Percentiles rank a stretch among this genome's conserved stretches.
Conservation (phyloP, 2,113 vertebrate species). For the Mugil cephalus region DNA sequence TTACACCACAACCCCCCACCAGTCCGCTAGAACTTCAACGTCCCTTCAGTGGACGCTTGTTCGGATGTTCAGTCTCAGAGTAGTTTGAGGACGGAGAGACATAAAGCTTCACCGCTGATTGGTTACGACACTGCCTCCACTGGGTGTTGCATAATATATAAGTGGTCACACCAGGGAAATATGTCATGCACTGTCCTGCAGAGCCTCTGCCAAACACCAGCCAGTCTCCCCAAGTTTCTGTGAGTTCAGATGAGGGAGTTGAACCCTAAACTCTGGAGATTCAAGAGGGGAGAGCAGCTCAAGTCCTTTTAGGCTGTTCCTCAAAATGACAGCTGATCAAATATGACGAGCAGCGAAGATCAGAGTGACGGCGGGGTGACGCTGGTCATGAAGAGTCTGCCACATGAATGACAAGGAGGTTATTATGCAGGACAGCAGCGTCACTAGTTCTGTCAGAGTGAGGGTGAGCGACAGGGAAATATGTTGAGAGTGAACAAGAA, state of each 20-base stretch:
- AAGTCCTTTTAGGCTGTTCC: background rate
- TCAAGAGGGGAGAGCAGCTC: background rate
- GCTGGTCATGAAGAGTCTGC: conserved; percentile 1
- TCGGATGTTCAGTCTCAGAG: no score
- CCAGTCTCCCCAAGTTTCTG: background rate
- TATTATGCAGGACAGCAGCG: background rate
- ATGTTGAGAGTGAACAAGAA: background rate
- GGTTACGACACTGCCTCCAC: background rate
- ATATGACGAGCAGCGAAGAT: no score
- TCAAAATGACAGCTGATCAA: background rate
- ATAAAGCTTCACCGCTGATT: background rate
- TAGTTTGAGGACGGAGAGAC: background rate
- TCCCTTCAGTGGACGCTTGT: no score
- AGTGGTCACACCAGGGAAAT: background rate
- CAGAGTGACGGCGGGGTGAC: no score
- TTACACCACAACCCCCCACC: no score
- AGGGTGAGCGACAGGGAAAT: background rate
- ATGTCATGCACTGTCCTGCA: background rate
- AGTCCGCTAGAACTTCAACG: no score
- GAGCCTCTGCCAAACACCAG: background rate
- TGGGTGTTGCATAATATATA: background rate
- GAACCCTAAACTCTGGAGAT: background rate
- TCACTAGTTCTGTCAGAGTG: background rate
- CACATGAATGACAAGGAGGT: conserved; percentile 27
- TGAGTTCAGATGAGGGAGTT: no score